Conservation (phyloP, 2,888 invertebrate species). For the Steromphala cineraria region DNA sequence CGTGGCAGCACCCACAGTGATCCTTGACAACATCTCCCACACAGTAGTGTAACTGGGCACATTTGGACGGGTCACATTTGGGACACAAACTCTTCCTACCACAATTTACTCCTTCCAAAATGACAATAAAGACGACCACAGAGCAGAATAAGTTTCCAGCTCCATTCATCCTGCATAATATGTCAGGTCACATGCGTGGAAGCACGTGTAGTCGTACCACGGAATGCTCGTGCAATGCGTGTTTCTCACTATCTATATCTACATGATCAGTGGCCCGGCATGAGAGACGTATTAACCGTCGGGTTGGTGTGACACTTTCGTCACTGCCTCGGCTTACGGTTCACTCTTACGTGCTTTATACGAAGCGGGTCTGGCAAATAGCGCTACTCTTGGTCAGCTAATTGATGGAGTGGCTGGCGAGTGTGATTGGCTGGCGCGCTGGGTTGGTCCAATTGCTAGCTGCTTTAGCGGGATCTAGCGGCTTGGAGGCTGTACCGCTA, state of each 20-base stretch:
- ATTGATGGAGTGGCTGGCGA: slow-evolving; percentile 13
- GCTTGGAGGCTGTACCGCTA: too few species aligned
- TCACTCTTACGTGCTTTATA: slow-evolving; percentile 3
- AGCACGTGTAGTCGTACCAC: not conserved
- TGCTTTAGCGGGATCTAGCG: not conserved
- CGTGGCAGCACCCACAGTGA: slow-evolving; percentile 62
- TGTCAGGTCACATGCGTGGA: not conserved
- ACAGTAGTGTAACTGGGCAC: slow-evolving; percentile 60
- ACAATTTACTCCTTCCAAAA: not conserved
- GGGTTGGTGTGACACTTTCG: not conserved
- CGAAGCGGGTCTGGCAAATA: not conserved
- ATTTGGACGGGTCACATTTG: slow-evolving; percentile 48
- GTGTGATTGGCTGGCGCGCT: slow-evolving; percentile 15
- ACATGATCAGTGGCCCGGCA: not conserved
- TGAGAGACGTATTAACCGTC: not conserved
- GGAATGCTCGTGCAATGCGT: not conserved
- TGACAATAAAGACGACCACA: not conserved
- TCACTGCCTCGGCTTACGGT: not conserved
- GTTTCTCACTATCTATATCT: not conserved
- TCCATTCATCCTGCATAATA: slow-evolving; percentile 21
- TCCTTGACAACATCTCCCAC: slow-evolving; percentile 61
- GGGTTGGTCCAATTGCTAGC: not conserved
- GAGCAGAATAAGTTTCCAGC: slow-evolving; percentile 7
- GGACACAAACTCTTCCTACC: slow-evolving; percentile 27
- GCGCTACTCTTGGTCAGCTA: slow-evolving; percentile 7